A percentile compares a stretch with the other conserved stretches of the same genome.
phyloP scores from a whole-genome alignment of 2,888 invertebrate species.

The Yponomeuta sedellus region DNA sequence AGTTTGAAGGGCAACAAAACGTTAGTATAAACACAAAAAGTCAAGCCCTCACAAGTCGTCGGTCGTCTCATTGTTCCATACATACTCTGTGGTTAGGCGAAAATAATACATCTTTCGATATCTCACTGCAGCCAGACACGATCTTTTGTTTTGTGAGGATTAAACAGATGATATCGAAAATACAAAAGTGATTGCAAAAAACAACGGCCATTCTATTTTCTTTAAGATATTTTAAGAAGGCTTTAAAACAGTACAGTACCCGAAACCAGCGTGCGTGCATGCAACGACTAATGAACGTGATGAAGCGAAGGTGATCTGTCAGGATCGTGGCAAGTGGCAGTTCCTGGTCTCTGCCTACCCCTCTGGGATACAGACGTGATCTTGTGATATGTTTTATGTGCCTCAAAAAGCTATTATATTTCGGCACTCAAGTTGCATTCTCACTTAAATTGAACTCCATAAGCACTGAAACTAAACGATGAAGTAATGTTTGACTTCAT shows the following conservation, averaged over 20 bases:
- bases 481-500: too few relatives aligned
- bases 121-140: not conserved
- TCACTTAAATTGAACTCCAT: not conserved
- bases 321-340: too few relatives aligned
- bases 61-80: slow-evolving; percentile 35
- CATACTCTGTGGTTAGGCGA: slow-evolving; percentile 19
- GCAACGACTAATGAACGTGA: too few relatives aligned
- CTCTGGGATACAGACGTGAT: too few relatives aligned
- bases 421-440: too few relatives aligned
- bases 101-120: slow-evolving; percentile 13
- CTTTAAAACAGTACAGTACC: too few relatives aligned
- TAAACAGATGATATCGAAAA: not conserved
- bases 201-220: not conserved
- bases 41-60: slow-evolving; percentile 46
- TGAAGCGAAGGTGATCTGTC: too few relatives aligned
- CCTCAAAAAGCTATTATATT: too few relatives aligned
- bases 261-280: too few relatives aligned
- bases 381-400: too few relatives aligned
- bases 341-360: too few relatives aligned
- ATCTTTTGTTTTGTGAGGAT: not conserved
- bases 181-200: not conserved
- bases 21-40: slow-evolving; percentile 47
- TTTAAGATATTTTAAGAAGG: too few relatives aligned
- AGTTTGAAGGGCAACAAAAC: slow-evolving; percentile 34
- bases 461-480: not conserved